phyloP scores from a whole-genome alignment of 2,888 invertebrate species.

The Calameuta filiformis region DNA sequence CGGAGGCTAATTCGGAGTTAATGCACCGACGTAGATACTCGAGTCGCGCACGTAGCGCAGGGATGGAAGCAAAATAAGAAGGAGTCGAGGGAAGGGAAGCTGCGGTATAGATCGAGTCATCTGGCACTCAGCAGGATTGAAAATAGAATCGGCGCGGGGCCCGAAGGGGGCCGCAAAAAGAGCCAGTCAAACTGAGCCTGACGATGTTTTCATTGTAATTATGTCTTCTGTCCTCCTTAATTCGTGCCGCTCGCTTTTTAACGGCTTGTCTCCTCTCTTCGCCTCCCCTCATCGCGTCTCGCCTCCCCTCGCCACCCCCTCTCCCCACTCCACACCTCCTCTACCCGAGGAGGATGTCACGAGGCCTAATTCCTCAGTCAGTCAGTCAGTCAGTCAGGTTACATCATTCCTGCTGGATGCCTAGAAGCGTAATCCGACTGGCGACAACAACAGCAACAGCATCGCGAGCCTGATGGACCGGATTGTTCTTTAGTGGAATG shows the following conservation, averaged over 20 bases:
- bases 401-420: neutral
- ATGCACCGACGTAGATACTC: neutral
- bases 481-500: neutral
- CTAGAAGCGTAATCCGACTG: neutral
- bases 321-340: constrained; percentile 12
- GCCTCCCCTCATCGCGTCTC: neutral
- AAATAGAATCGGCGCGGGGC: constrained; percentile 55
- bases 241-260: constrained; percentile 22
- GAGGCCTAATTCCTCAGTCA: neutral
- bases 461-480: neutral
- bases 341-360: neutral
- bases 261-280: constrained; percentile 10
- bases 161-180: constrained; percentile 26
- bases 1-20: neutral
- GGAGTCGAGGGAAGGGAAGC: constrained; percentile 5
- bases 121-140: constrained; percentile 62
- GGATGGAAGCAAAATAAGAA: neutral
- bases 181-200: constrained; percentile 41
- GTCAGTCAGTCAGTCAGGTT: neutral
- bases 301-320: neutral
- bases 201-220: constrained; percentile 62
- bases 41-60: constrained; percentile 2
- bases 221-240: constrained; percentile 24
- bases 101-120: constrained; percentile 50
- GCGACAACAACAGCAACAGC: neutral